Evolutionary conservation across 2,113 vertebrate genomes (phyloP).

Genomic region (Anarrhichthys ocellatus): DNA sequence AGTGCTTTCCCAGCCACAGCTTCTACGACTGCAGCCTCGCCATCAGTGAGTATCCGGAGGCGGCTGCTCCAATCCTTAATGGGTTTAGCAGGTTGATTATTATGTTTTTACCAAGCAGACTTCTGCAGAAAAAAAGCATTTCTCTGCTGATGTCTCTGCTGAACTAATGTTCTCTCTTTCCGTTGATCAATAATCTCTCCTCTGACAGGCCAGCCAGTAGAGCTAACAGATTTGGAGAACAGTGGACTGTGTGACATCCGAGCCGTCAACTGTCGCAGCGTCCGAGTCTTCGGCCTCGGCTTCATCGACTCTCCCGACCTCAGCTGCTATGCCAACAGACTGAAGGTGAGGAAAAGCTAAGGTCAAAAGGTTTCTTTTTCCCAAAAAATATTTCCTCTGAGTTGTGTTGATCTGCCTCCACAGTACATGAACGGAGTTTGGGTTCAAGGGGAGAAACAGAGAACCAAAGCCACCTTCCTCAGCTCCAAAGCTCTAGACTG

Average conservation of each 20-base stretch:
- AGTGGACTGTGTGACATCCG: slow-evolving; percentile 77
- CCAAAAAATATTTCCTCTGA: not conserved
- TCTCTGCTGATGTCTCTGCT: not conserved
- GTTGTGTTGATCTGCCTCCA: not conserved
- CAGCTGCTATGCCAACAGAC: slow-evolving; percentile 77
- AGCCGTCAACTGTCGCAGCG: slow-evolving; percentile 65
- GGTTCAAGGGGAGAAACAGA: slow-evolving; percentile 80
- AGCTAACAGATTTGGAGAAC: slow-evolving; percentile 81
- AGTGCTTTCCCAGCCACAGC: slow-evolving; percentile 80
- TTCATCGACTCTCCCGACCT: slow-evolving; percentile 78
- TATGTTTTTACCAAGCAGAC: not conserved
- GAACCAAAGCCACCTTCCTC: slow-evolving; percentile 85
- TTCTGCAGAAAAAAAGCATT: not conserved
- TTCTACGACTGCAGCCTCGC: slow-evolving; percentile 83
- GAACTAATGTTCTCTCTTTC: not conserved
- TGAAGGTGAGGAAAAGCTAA: slow-evolving; percentile 75
- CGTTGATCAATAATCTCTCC: not conserved
- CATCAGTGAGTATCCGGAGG: slow-evolving; percentile 73
- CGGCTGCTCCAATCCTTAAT: not conserved
- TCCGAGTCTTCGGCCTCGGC: slow-evolving; percentile 70
- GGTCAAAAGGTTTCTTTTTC: not conserved
- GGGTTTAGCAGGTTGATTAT: not conserved
- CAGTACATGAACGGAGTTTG: slow-evolving; percentile 80
- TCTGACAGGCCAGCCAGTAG: slow-evolving; percentile 75
- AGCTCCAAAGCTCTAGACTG: slow-evolving; percentile 85